These are phyloP conservation scores for Centropus unirufus DNA, from an alignment of 2,113 vertebrate species.

Conservation along the genomic window DNA sequence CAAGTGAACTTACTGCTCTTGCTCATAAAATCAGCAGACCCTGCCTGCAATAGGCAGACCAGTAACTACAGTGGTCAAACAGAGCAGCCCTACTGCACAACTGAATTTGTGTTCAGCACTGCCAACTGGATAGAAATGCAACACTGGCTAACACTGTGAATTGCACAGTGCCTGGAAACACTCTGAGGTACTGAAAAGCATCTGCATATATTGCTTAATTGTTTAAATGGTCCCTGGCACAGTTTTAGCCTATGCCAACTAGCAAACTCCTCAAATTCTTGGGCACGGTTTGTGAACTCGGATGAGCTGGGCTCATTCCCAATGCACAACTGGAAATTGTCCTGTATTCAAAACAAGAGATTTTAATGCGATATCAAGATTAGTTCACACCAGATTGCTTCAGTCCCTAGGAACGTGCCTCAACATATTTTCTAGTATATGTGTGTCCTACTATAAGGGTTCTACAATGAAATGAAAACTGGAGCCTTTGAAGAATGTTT, in stretches of 20 bases:
- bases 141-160: neutral
- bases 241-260: neutral
- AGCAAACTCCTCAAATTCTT: neutral
- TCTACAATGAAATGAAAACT: neutral
- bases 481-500: neutral
- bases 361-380: neutral
- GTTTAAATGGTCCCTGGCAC: neutral
- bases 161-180: neutral
- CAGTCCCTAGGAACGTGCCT: neutral
- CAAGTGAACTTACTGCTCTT: neutral
- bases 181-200: neutral
- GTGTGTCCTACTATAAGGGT: neutral
- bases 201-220: neutral
- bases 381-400: neutral
- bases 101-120: neutral
- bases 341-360: neutral
- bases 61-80: neutral
- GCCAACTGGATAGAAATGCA: neutral
- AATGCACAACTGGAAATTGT: neutral
- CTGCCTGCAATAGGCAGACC: neutral
- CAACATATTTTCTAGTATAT: neutral
- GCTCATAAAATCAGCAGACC: neutral
- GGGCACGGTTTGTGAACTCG: neutral
- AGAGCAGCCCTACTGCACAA: neutral
- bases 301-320: neutral